These are phyloP conservation scores for Campylorhamphus procurvoides DNA, from an alignment of 2,113 vertebrate species.

Conservation along the genomic window DNA sequence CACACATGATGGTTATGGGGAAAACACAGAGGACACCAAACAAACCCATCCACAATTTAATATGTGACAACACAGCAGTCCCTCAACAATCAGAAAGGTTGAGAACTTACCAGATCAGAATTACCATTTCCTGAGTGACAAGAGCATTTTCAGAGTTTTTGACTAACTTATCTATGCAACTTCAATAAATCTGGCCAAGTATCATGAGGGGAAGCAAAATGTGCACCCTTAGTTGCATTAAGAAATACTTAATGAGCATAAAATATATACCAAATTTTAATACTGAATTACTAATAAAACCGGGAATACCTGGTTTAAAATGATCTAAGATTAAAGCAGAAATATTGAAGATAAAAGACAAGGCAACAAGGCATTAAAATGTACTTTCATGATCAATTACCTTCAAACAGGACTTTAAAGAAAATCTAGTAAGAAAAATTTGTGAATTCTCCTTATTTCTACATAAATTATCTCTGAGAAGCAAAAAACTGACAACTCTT, in stretches of 20 bases:
- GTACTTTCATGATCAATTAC: neutral
- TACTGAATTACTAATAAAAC: neutral
- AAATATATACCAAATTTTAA: neutral
- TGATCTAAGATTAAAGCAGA: neutral
- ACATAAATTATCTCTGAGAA: neutral
- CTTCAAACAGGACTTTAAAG: neutral
- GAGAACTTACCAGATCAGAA: neutral
- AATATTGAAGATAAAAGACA: neutral
- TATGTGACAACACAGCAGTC: neutral
- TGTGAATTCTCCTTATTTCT: neutral
- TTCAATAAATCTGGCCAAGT: neutral
- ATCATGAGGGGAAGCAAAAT: neutral
- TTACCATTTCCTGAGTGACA: neutral
- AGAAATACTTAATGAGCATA: neutral
- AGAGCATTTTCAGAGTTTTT: neutral
- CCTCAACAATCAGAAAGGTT: neutral
- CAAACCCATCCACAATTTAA: neutral
- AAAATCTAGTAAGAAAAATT: neutral
- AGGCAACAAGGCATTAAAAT: neutral
- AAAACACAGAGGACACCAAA: rapidly evolving
- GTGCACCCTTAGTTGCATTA: neutral
- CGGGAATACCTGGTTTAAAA: neutral
- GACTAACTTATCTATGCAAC: rapidly evolving
- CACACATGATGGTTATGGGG: neutral
- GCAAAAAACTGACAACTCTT: neutral